phyloP scores from a whole-genome alignment of 2,113 vertebrate species.

The Erythrocercus mccallii region DNA sequence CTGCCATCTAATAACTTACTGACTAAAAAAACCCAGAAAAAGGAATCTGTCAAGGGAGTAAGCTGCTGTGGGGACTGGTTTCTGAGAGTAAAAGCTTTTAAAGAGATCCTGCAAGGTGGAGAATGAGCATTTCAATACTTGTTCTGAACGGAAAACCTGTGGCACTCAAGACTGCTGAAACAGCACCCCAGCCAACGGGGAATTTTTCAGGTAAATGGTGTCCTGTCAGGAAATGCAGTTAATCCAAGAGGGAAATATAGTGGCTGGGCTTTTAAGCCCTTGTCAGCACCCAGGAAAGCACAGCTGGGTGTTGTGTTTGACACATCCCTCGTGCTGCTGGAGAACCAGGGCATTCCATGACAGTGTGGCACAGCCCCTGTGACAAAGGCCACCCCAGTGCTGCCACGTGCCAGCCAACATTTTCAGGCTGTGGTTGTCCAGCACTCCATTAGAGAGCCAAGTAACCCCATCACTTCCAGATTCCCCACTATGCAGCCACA shows the following conservation, averaged over 20 bases:
- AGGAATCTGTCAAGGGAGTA: not conserved
- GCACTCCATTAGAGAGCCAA: not conserved
- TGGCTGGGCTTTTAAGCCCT: not conserved
- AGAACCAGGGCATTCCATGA: not conserved
- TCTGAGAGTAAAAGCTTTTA: not conserved
- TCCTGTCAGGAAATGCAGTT: not conserved
- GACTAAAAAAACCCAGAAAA: not conserved
- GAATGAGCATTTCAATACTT: not conserved
- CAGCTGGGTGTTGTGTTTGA: not conserved
- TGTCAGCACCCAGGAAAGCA: not conserved
- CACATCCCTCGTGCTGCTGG: rapidly evolving
- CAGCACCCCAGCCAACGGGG: not conserved
- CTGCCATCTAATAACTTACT: not conserved
- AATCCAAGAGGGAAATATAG: not conserved
- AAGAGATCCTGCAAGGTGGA: not conserved
- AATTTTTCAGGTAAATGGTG: not conserved
- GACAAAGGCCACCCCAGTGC: not conserved
- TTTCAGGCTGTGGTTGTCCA: not conserved
- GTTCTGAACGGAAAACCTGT: not conserved
- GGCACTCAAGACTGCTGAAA: not conserved
- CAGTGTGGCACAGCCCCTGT: not conserved
- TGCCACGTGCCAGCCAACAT: not conserved
- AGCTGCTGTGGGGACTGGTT: not conserved
- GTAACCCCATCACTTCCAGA: not conserved
- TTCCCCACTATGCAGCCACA: not conserved